phyloP scores from a whole-genome alignment of 2,113 vertebrate species.

The Dryoscopus gambensis region DNA sequence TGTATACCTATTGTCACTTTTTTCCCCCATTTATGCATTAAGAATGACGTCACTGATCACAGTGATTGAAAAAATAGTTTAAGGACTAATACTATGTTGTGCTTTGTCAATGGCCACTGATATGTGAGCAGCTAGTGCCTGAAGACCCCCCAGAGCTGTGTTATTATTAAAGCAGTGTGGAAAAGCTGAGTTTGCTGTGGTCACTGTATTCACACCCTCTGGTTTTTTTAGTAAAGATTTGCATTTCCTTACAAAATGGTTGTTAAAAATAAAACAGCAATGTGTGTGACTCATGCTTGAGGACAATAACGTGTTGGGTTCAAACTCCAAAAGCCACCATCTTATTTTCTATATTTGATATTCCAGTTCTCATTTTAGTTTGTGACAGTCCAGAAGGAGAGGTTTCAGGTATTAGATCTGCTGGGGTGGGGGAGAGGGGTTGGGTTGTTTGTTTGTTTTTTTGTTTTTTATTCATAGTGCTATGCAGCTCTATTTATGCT shows the following conservation, averaged over 20 bases:
- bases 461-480: not conserved
- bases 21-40: not conserved
- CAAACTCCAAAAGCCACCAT: not conserved
- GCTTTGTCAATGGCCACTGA: not conserved
- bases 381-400: not conserved
- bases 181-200: not conserved
- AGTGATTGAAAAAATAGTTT: not conserved
- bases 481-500: not conserved
- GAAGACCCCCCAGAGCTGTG: not conserved
- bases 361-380: constrained; percentile 10
- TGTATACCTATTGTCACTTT: not conserved
- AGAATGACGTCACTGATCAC: not conserved
- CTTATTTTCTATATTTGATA: not conserved
- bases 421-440: accelerated
- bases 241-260: not conserved
- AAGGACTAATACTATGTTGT: not conserved
- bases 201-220: not conserved
- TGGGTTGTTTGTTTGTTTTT: not conserved
- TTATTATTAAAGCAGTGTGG: not conserved
- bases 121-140: not conserved
- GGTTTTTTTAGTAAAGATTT: not conserved
- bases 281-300: not conserved
- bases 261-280: constrained; percentile 31
- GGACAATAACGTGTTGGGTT: not conserved
- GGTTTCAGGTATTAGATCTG: not conserved